phyloP scores from a whole-genome alignment of 2,797 vertebrate genomes.

The Gymnoscopelus microlampas region DNA sequence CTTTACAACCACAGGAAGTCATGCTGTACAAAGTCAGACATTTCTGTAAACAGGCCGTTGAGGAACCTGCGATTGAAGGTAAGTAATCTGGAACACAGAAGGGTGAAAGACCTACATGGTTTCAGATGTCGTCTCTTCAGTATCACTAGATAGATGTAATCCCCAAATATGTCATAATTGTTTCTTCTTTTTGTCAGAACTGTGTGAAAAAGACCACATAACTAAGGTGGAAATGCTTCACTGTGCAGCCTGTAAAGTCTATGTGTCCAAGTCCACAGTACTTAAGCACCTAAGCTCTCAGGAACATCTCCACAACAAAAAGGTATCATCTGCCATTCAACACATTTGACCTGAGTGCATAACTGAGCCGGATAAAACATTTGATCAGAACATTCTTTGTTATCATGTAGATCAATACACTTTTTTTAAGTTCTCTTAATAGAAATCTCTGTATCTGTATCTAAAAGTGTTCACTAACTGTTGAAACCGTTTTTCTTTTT shows the following conservation, averaged over 20 bases:
- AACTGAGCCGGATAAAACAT: not conserved
- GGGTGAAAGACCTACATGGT: not conserved
- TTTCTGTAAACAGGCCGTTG: slow-evolving; percentile 54
- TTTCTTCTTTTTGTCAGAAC: slow-evolving; percentile 48
- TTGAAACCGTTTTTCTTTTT: not conserved
- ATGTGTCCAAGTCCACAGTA: slow-evolving; percentile 56
- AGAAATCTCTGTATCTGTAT: too few relatives aligned
- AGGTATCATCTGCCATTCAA: slow-evolving; percentile 44
- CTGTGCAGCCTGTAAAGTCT: slow-evolving; percentile 64
- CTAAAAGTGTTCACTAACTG: not conserved
- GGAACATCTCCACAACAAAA: slow-evolving; percentile 63
- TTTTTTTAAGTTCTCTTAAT: too few relatives aligned
- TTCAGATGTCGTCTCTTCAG: not conserved
- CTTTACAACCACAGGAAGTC: slow-evolving; percentile 54
- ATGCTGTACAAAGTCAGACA: slow-evolving; percentile 65
- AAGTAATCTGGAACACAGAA: slow-evolving; percentile 6
- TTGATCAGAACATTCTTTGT: too few relatives aligned
- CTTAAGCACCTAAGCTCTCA: slow-evolving; percentile 66
- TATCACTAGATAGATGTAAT: not conserved
- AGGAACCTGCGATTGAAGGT: slow-evolving; percentile 62
- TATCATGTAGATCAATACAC: too few relatives aligned
- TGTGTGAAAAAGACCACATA: slow-evolving; percentile 74
- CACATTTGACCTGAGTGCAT: not conserved
- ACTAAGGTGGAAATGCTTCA: slow-evolving; percentile 72
- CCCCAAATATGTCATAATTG: not conserved